Evolutionary conservation across 2,888 invertebrate genomes (phyloP).

Genomic region (Podabrus alpinus): DNA sequence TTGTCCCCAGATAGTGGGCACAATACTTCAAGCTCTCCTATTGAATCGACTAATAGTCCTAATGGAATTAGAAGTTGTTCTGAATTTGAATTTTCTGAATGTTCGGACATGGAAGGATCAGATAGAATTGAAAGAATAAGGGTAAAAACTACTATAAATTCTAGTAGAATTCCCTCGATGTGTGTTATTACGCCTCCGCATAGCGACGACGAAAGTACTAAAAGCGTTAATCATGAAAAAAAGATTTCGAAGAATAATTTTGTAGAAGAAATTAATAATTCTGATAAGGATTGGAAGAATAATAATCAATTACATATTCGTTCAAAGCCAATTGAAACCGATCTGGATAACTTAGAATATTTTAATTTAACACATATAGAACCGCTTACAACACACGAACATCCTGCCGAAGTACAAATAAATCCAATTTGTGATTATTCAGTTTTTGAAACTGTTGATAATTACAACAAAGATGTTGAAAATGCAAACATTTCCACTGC

Average conservation of each 20-base stretch:
- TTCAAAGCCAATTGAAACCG: slow-evolving; percentile 37
- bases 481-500: slow-evolving; percentile 14
- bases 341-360: slow-evolving; percentile 40
- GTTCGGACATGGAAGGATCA: slow-evolving; percentile 85
- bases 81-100: slow-evolving; percentile 84
- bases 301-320: slow-evolving; percentile 35
- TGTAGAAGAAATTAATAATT: slow-evolving; percentile 26
- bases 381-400: slow-evolving; percentile 40
- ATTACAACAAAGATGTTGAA: slow-evolving; percentile 4
- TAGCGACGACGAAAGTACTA: slow-evolving; percentile 81
- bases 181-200: slow-evolving; percentile 88
- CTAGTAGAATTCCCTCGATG: slow-evolving; percentile 88
- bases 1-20: slow-evolving; percentile 81
- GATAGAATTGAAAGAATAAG: slow-evolving; percentile 85
- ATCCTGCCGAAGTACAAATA: slow-evolving; percentile 45
- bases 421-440: slow-evolving; percentile 52
- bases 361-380: slow-evolving; percentile 34
- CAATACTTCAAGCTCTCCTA: slow-evolving; percentile 79
- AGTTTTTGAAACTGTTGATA: slow-evolving; percentile 48
- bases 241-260: slow-evolving; percentile 1
- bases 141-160: slow-evolving; percentile 84
- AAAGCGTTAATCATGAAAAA: slow-evolving; percentile 37
- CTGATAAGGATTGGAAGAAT: slow-evolving; percentile 5
- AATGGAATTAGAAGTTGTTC: slow-evolving; percentile 71
- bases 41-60: slow-evolving; percentile 74